phyloP scores from a whole-genome alignment of 2,888 invertebrate genomes.

The Lasioglossum morio region DNA sequence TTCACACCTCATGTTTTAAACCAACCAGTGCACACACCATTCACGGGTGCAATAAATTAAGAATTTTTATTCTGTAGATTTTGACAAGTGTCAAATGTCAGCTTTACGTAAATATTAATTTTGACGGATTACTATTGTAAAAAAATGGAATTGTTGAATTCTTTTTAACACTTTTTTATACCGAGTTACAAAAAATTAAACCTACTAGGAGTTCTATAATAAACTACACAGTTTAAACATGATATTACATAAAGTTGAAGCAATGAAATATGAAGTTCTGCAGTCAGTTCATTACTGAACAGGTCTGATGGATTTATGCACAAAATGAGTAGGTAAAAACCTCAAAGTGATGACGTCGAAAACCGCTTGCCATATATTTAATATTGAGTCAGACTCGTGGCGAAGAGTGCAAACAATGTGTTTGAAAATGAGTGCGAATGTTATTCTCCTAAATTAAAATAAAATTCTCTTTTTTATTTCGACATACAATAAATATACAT shows the following conservation, averaged over 20 bases:
- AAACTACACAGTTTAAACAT: background rate
- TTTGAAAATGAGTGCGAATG: background rate
- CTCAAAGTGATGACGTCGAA: background rate
- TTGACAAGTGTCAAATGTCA: background rate
- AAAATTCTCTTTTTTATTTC: background rate
- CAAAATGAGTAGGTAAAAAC: background rate
- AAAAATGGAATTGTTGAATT: background rate
- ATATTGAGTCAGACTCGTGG: background rate
- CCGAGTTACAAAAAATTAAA: background rate
- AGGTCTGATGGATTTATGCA: background rate
- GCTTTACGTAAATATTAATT: background rate
- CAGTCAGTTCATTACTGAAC: background rate
- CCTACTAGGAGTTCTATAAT: background rate
- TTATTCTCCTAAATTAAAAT: background rate
- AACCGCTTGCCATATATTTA: background rate
- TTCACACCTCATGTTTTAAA: background rate
- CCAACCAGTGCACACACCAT: no score
- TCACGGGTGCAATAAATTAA: background rate
- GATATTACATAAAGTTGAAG: background rate
- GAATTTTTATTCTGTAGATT: background rate
- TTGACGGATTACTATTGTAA: background rate
- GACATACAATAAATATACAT: no score
- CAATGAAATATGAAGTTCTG: background rate
- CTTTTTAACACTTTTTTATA: background rate
- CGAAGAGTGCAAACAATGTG: background rate